Percentiles rank a stretch among this genome's conserved stretches.
These are phyloP conservation scores for Rhinatrema bivittatum DNA, from an alignment of 2,797 vertebrate species.

Conservation along the genomic window DNA sequence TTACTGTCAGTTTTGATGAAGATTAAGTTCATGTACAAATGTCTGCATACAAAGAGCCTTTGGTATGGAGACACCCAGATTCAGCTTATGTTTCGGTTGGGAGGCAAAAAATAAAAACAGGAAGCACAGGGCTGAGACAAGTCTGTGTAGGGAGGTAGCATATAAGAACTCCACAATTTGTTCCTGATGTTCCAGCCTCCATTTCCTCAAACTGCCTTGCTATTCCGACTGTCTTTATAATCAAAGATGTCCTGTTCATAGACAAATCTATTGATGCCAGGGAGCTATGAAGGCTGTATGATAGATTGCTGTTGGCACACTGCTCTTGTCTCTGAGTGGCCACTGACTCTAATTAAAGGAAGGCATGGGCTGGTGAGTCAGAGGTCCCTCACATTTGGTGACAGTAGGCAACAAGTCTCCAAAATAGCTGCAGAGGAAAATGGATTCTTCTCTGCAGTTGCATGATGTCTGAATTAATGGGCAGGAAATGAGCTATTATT, in stretches of 20 bases:
- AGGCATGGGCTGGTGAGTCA: slow-evolving; percentile 43
- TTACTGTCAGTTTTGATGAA: too few relatives aligned
- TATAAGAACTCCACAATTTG: slow-evolving; percentile 59
- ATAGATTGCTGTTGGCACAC: slow-evolving; percentile 64
- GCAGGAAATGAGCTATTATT: slow-evolving; percentile 59
- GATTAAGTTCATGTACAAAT: too few relatives aligned
- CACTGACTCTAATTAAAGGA: slow-evolving; percentile 66
- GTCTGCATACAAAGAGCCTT: slow-evolving; percentile 40
- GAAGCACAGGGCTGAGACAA: slow-evolving; percentile 50
- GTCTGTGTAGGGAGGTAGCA: slow-evolving; percentile 37
- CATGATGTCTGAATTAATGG: slow-evolving; percentile 59
- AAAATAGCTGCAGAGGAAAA: slow-evolving; percentile 46
- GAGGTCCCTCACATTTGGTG: slow-evolving; percentile 52
- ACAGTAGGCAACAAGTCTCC: slow-evolving; percentile 58
- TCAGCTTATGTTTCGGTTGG: slow-evolving; percentile 47
- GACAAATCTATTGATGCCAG: slow-evolving; percentile 67
- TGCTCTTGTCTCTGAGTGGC: slow-evolving; percentile 54
- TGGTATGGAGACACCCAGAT: slow-evolving; percentile 39
- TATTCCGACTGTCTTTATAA: slow-evolving; percentile 52
- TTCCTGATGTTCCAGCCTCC: slow-evolving; percentile 43
- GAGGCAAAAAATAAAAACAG: slow-evolving; percentile 65
- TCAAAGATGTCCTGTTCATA: slow-evolving; percentile 69
- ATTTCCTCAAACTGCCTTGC: slow-evolving; percentile 46
- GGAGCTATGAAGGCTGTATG: slow-evolving; percentile 43
- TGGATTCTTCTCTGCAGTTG: slow-evolving; percentile 53